phyloP scores from a whole-genome alignment of 2,888 invertebrate species.

The Linyphia triangularis region DNA sequence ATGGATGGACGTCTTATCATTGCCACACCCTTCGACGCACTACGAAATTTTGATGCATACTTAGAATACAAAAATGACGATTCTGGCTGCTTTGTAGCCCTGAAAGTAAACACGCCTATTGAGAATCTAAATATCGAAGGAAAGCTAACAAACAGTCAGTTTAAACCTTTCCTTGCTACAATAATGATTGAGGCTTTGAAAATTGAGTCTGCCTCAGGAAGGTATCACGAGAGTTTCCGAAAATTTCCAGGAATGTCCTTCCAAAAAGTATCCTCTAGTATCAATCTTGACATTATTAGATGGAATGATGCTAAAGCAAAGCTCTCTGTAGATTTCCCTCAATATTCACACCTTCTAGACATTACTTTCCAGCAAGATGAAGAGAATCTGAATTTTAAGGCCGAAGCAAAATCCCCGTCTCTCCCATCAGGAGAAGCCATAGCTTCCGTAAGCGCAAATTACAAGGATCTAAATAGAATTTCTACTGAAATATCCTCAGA shows the following conservation, averaged over 20 bases:
- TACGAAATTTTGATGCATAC: slow-evolving; percentile 37
- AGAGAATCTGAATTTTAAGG: slow-evolving; percentile 10
- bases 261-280: slow-evolving; percentile 20
- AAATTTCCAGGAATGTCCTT: slow-evolving; percentile 49
- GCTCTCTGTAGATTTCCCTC: not conserved
- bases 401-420: slow-evolving; percentile 27
- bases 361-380: not conserved
- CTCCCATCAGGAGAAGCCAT: slow-evolving; percentile 8
- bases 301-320: slow-evolving; percentile 16
- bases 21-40: slow-evolving; percentile 47
- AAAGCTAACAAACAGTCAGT: slow-evolving; percentile 47
- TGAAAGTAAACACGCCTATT: slow-evolving; percentile 31
- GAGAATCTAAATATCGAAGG: slow-evolving; percentile 32
- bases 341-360: slow-evolving; percentile 17
- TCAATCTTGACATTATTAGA: slow-evolving; percentile 8
- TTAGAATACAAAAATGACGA: slow-evolving; percentile 52
- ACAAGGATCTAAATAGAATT: not conserved
- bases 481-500: slow-evolving; percentile 41
- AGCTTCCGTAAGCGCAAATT: slow-evolving; percentile 15
- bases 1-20: slow-evolving; percentile 45
- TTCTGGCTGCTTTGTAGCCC: not conserved
- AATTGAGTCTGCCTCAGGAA: not conserved
- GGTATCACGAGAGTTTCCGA: not conserved
- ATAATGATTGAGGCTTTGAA: slow-evolving; percentile 53
- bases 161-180: slow-evolving; percentile 46